phyloP scores from a whole-genome alignment of 2,797 vertebrate species.

The Sebastes hubbsi region DNA sequence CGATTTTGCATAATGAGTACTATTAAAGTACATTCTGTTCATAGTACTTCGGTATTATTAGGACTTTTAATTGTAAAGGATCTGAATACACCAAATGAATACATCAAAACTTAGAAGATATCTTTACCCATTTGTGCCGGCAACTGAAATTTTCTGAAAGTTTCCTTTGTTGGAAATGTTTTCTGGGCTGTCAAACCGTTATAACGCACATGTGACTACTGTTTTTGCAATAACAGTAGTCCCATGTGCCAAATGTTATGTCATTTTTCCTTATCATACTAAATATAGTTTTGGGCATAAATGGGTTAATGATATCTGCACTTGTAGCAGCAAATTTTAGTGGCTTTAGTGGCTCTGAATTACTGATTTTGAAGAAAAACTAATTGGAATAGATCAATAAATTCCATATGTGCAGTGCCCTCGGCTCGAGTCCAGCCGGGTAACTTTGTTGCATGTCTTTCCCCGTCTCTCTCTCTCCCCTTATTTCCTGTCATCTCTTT shows the following conservation, averaged over 20 bases:
- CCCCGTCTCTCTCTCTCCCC: neutral
- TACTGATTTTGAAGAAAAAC: neutral
- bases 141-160: too few relatives aligned
- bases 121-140: neutral
- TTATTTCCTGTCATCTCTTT: neutral
- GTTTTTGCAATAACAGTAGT: too few relatives aligned
- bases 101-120: neutral
- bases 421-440: neutral
- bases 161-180: too few relatives aligned
- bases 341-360: neutral
- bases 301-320: neutral
- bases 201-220: too few relatives aligned
- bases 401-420: neutral
- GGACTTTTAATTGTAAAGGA: neutral
- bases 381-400: neutral
- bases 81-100: neutral
- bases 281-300: too few relatives aligned
- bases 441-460: neutral
- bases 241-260: too few relatives aligned
- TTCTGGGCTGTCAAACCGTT: too few relatives aligned
- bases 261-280: too few relatives aligned
- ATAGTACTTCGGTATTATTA: neutral
- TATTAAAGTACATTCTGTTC: neutral
- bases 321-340: neutral
- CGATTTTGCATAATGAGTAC: neutral